These are phyloP conservation scores for Aeoliscus strigatus DNA, from an alignment of 2,797 vertebrate species.

Conservation along the genomic window DNA sequence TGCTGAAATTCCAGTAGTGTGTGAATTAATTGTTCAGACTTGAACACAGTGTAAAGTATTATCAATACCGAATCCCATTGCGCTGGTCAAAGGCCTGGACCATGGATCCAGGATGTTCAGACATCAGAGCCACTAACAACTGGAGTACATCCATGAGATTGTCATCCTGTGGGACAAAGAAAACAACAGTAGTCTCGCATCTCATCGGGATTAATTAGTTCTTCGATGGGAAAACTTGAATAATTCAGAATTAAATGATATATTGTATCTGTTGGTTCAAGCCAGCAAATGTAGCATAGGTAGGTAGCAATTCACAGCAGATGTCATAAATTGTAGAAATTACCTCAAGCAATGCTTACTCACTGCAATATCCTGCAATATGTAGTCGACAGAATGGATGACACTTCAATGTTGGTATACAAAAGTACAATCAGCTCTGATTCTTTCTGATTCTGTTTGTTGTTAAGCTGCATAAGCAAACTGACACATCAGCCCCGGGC, in stretches of 20 bases:
- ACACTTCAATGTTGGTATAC: neutral
- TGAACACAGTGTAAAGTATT: neutral
- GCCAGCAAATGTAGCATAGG: no score
- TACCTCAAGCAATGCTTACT: no score
- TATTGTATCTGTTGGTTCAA: no score
- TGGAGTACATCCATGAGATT: slow-evolving; percentile 98
- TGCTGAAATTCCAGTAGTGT: no score
- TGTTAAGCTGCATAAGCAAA: slow-evolving; percentile 32
- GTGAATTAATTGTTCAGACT: no score
- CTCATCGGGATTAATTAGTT: no score
- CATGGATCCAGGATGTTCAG: slow-evolving; percentile 93
- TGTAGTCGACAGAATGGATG: slow-evolving; percentile 15
- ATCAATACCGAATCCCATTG: slow-evolving; percentile 88
- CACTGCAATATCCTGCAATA: no score
- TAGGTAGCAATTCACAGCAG: no score
- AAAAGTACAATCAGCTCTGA: slow-evolving; percentile 11
- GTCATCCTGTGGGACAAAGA: slow-evolving; percentile 80
- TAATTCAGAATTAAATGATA: no score
- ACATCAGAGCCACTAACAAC: slow-evolving; percentile 94
- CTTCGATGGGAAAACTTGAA: slow-evolving; percentile 1
- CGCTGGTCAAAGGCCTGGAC: slow-evolving; percentile 95
- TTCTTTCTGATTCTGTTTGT: slow-evolving; percentile 32
- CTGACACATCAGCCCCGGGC: slow-evolving; percentile 23
- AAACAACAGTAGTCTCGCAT: no score
- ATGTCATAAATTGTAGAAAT: no score